Conservation (phyloP, 2,797 vertebrate species). For the Monodelphis domestica region DNA sequence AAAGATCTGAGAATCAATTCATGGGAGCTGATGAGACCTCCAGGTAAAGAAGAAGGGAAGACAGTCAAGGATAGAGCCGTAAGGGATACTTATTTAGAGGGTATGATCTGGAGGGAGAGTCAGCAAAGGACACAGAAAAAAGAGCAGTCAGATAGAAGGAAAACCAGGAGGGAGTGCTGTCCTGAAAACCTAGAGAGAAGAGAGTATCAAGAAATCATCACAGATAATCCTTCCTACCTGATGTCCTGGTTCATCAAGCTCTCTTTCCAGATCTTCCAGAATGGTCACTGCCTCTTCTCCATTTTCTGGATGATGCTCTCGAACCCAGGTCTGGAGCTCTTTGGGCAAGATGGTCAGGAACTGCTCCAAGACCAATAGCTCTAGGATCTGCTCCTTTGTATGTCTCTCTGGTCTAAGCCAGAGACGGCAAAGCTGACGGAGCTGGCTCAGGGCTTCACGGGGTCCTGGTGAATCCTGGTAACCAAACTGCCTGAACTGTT, state of each 20-base stretch:
- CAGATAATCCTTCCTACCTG: constrained; percentile 65
- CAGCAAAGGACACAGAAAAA: not conserved
- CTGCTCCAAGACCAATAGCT: constrained; percentile 78
- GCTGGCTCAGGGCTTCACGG: constrained; percentile 77
- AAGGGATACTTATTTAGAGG: not conserved
- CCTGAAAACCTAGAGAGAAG: not conserved
- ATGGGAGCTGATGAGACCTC: not conserved
- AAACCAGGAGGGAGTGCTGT: not conserved
- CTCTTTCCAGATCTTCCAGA: constrained; percentile 79
- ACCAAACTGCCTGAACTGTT: constrained; percentile 79
- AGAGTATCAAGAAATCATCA: not conserved
- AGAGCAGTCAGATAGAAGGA: not conserved
- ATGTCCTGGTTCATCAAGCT: constrained; percentile 78
- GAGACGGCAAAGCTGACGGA: constrained; percentile 78
- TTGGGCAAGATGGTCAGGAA: constrained; percentile 79
- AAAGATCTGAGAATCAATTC: not conserved
- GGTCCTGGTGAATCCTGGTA: constrained; percentile 81
- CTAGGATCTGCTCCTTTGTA: constrained; percentile 79
- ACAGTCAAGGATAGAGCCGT: not conserved
- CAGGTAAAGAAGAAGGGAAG: not conserved
- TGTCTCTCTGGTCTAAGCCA: constrained; percentile 79
- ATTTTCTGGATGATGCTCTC: constrained; percentile 79
- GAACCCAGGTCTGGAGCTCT: constrained; percentile 79
- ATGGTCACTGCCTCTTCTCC: constrained; percentile 78
- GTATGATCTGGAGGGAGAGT: not conserved